A percentile compares a stretch with the other conserved stretches of the same genome.
These are phyloP conservation scores for Cheilosia soror DNA, from an alignment of 2,888 invertebrate genomes.

Conservation along the genomic window DNA sequence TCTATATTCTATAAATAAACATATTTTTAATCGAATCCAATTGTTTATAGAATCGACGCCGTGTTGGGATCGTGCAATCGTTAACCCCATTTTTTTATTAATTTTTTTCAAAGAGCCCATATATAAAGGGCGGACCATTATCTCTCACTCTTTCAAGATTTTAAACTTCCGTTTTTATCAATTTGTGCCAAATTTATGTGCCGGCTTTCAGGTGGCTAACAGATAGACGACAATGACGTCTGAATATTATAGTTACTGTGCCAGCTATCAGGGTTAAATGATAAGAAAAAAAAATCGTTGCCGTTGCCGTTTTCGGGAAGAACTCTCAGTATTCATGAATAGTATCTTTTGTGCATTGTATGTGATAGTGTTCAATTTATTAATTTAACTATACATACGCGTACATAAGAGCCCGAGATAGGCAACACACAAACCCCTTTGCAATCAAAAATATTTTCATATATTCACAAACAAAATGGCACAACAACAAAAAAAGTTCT, in stretches of 20 bases:
- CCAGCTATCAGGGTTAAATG: neutral
- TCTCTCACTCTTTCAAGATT: too few relatives aligned
- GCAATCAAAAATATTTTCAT: constrained; percentile 33
- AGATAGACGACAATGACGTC: neutral
- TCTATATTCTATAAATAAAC: constrained; percentile 39
- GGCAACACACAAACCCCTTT: neutral
- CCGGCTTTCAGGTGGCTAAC: neutral
- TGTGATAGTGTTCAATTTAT: constrained; percentile 29
- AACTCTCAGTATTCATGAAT: neutral
- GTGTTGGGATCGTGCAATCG: constrained; percentile 1
- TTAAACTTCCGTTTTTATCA: too few relatives aligned
- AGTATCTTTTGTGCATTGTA: neutral
- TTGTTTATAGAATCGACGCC: constrained; percentile 22
- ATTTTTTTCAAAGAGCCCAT: neutral
- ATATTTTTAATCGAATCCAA: constrained; percentile 26
- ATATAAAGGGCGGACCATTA: too few relatives aligned
- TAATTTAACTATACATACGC: constrained; percentile 21
- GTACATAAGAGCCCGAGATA: too few relatives aligned
- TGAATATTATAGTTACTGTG: neutral
- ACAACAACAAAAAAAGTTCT: neutral
- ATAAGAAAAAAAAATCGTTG: neutral
- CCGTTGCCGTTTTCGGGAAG: neutral
- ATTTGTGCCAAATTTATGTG: neutral
- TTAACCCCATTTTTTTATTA: neutral
- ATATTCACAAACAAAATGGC: constrained; percentile 14